Base-by-base conservation (phyloP, 2,113 vertebrate species). In the Ochotona curzoniae region DNA sequence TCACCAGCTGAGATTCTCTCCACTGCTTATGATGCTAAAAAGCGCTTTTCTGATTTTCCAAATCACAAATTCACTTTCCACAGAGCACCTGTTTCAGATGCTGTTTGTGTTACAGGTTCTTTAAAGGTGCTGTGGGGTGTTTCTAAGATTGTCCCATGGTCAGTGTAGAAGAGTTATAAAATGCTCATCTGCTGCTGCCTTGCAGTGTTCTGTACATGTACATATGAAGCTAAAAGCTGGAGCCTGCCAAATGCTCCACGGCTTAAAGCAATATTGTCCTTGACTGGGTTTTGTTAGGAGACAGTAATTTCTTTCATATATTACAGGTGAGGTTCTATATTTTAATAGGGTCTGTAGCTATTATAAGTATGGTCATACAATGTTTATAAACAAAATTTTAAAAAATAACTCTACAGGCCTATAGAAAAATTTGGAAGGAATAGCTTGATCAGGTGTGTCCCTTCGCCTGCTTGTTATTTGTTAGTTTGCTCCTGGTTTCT, bases 271-370 rank as follows among this genome's bases (percentile, higher is more conserved):
- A 81, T 74, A 87, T 30, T 80, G 80, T 47, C 32, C 38, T 74
- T 86, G 73, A 47, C 35, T 93, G 35, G 35, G 84, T 89, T 92
- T 92, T 71, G 57, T 93, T 87, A 83, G 26, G 61, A 80, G 32
- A 66, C 7, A 75, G 32, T 75, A 13, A 76, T 54, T 60, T 92
- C 32, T 81, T 80, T 13, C 10, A 61, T 28, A 47, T 6, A 64
- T 60, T 70, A 76, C 23, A 89, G 9, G 21, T 17, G 30, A 38
- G 6, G 28, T 8, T 79, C 66, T 66, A 51, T 54, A 23, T 14
- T 73, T 4, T 60, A 60, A 47, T 70, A 70, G 13, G 64, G 8
- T 44, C 25, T 35, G 20, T 38, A 57, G 54, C 13, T 83, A 47
- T 83, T 78, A 57, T 35, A 67, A 49, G 38, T 82, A 67, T 70